A percentile compares a stretch with the other conserved stretches of the same genome.
Conservation (phyloP, 2,113 vertebrate genomes). For the Epinephelus fuscoguttatus region DNA sequence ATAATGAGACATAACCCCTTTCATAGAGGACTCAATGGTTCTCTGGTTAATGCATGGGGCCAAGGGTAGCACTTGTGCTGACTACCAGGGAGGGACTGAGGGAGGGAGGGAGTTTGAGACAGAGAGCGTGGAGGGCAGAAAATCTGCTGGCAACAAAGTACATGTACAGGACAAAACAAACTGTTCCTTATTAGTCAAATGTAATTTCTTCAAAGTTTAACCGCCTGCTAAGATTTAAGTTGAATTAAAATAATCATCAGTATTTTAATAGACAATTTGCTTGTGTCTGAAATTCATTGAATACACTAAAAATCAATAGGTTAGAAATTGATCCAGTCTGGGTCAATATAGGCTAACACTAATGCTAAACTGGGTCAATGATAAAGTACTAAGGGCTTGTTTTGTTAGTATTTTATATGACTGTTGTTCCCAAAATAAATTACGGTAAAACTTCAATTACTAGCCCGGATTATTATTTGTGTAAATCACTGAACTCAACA, state of each 20-base stretch:
- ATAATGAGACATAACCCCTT: constrained; percentile 76
- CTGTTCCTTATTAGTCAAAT: neutral
- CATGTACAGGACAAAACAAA: constrained; percentile 5
- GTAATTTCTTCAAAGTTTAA: neutral
- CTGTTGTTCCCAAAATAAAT: too few species aligned
- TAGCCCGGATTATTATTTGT: too few species aligned
- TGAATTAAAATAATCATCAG: neutral
- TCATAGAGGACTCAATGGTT: constrained; percentile 58
- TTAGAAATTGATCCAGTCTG: neutral
- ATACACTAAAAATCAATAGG: neutral
- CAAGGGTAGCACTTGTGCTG: constrained; percentile 39
- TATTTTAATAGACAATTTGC: neutral
- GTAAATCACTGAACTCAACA: too few species aligned
- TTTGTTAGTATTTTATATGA: neutral
- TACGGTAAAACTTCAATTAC: neutral
- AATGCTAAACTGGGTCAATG: neutral
- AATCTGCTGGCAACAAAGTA: constrained; percentile 9
- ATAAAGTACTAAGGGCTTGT: neutral
- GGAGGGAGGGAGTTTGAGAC: neutral
- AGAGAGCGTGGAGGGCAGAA: constrained; percentile 12
- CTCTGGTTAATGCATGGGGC: constrained; percentile 57
- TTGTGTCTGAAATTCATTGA: neutral
- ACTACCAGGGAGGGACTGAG: constrained; percentile 17
- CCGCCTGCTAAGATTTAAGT: neutral
- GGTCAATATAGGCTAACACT: too few species aligned